Base-by-base conservation (phyloP, 2,888 invertebrate genomes). In the Cristatella mucedo region DNA sequence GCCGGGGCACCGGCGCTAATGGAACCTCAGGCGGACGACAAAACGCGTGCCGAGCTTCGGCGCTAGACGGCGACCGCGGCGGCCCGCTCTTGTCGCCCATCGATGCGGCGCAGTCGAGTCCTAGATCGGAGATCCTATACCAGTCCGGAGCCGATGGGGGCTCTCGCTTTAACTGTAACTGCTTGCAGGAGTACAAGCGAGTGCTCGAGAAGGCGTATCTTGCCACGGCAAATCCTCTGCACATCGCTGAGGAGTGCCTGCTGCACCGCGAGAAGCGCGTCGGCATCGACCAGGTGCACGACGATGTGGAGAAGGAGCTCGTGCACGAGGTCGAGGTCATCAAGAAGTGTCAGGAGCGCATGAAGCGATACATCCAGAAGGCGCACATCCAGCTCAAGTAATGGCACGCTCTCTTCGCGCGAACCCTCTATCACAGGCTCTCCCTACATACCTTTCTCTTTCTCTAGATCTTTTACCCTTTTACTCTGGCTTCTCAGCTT, bases 211-310 rank as follows among this genome's bases (percentile, higher is more conserved):
- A 76, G 56, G 75, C 77, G 11, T 67, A 77, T 43, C 69, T 74
- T 36, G 82, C 82, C 58, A 77, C 85, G 41, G 85, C 86, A 62
- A 82, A 82, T 2, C 87, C 87, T 0, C 67, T 89, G 45, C 82
- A 85, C 51, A 82, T 89, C 46, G 82, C 83, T 15, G 86, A 89
- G 68, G 89, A 91, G 66, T 89, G 87, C 61, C 73, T 91, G 30
- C 85, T 87, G 66, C 81, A 86, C 59, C 72, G 89, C 41, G 87
- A 89, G 72, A 81, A 81, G 53, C 72, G 87, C 45, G 77, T 80
- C 61, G 84, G 83, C 36, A 73, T 83, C 52, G 89, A 91, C 64
- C 75, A 85, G 54, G 86, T 87, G 5, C 85, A 87, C 56, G 89
- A 91, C 56, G 74, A 78, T 34, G 81, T 83, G 20, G 89, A 91